Evolutionary conservation across 2,113 vertebrate genomes (phyloP).

Genomic region (Sialia sialis): DNA sequence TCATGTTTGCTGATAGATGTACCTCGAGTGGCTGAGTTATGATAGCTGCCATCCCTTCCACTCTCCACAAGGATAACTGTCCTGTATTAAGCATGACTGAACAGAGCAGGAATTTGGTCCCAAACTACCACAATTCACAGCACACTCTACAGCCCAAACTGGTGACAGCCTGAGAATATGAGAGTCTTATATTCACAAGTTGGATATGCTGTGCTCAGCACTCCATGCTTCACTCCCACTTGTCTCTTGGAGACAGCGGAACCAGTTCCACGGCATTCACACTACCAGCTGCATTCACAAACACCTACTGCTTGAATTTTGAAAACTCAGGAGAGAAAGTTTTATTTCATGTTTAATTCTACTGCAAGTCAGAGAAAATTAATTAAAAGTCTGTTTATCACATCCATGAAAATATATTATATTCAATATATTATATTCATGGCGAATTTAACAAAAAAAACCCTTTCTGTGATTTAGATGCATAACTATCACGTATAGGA

Average conservation of each 20-base stretch:
- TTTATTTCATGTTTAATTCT: neutral
- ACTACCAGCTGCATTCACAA: rapidly evolving
- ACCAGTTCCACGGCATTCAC: neutral
- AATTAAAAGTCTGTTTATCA: neutral
- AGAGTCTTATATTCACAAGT: neutral
- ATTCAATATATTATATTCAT: neutral
- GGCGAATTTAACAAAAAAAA: neutral
- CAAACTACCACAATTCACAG: neutral
- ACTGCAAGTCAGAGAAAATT: neutral
- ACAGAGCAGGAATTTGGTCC: neutral
- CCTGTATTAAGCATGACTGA: neutral
- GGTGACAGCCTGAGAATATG: neutral
- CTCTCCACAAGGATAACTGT: neutral
- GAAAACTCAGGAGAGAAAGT: neutral
- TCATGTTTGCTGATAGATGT: neutral
- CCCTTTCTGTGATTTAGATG: neutral
- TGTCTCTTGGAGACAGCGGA: neutral
- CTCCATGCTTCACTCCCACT: neutral
- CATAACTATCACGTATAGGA: rapidly evolving
- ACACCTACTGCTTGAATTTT: neutral
- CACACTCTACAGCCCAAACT: neutral
- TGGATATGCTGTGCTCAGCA: neutral
- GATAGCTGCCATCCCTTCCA: neutral
- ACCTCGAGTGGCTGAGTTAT: rapidly evolving
- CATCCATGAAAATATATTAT: neutral